Percentiles rank a stretch among this genome's conserved stretches.
These are phyloP conservation scores for Agrotis clavis DNA, from an alignment of 2,888 invertebrate genomes.

Conservation along the genomic window DNA sequence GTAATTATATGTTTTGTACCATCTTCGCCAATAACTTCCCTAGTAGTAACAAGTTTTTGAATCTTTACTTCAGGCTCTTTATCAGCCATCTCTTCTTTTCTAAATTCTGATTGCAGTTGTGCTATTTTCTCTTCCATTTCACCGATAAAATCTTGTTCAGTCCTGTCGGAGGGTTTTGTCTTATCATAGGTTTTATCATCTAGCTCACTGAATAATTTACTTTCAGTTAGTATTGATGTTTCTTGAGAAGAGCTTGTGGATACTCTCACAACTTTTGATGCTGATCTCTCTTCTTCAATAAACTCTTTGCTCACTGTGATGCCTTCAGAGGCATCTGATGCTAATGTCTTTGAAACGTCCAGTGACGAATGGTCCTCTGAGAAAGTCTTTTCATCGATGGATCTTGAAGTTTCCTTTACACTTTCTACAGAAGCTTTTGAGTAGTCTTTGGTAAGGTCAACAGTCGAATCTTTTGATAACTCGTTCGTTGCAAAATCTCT, in stretches of 20 bases:
- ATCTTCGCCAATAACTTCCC: slow-evolving; percentile 55
- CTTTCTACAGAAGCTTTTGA: slow-evolving; percentile 88
- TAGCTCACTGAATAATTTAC: slow-evolving; percentile 83
- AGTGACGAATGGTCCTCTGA: slow-evolving; percentile 89
- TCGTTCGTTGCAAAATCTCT: slow-evolving; percentile 89
- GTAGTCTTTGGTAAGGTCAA: slow-evolving; percentile 86
- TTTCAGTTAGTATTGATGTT: slow-evolving; percentile 85
- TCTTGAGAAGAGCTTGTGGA: slow-evolving; percentile 86
- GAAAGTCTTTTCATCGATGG: slow-evolving; percentile 88
- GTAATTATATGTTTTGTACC: slow-evolving; percentile 63
- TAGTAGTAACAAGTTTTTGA: slow-evolving; percentile 56
- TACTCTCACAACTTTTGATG: slow-evolving; percentile 78
- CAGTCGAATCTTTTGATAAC: slow-evolving; percentile 88
- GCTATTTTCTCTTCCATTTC: slow-evolving; percentile 79
- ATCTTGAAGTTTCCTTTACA: slow-evolving; percentile 86
- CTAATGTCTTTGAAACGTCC: slow-evolving; percentile 88
- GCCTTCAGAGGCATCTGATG: slow-evolving; percentile 87
- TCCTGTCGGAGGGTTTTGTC: slow-evolving; percentile 74
- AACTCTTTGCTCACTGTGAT: slow-evolving; percentile 85
- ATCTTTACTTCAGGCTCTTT: slow-evolving; percentile 49
- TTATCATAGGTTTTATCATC: slow-evolving; percentile 82
- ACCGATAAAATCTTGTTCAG: slow-evolving; percentile 77
- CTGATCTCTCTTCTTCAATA: slow-evolving; percentile 83
- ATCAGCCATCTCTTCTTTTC: slow-evolving; percentile 70
- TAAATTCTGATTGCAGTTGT: slow-evolving; percentile 76